Conservation (phyloP, 2,113 vertebrate species). For the Mellivora capensis region DNA sequence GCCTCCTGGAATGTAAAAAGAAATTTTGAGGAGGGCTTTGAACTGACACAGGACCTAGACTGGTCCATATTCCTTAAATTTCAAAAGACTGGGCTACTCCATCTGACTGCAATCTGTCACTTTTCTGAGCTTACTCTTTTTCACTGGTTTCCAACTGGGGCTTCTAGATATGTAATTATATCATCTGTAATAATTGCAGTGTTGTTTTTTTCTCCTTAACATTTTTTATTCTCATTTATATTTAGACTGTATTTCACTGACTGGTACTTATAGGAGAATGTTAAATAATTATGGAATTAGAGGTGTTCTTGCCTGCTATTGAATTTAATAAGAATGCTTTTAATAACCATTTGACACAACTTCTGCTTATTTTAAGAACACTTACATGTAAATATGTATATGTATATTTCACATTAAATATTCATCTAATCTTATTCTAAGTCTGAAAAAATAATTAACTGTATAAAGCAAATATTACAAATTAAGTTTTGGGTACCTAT, state of each 20-base stretch:
- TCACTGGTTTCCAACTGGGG: not conserved
- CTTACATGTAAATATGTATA: not conserved
- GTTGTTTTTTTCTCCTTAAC: not conserved
- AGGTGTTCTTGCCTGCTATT: not conserved
- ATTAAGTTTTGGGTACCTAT: not conserved
- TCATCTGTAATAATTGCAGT: not conserved
- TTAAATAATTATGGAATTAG: not conserved
- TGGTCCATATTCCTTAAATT: not conserved
- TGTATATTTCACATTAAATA: not conserved
- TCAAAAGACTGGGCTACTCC: not conserved
- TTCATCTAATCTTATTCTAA: not conserved
- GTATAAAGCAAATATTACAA: not conserved
- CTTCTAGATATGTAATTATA: not conserved
- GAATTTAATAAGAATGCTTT: not conserved
- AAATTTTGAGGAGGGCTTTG: not conserved
- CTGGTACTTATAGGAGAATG: not conserved
- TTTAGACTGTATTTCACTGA: not conserved
- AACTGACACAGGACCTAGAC: not conserved
- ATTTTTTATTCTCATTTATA: not conserved
- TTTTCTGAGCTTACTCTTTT: not conserved
- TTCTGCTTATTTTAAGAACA: not conserved
- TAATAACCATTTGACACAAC: not conserved
- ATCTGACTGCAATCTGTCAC: not conserved
- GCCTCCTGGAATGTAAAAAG: not conserved
- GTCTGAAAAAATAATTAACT: not conserved